Evolutionary conservation across 1,140 invertebrate species (phyloP).

Genomic region (Drosophila bocki): DNA sequence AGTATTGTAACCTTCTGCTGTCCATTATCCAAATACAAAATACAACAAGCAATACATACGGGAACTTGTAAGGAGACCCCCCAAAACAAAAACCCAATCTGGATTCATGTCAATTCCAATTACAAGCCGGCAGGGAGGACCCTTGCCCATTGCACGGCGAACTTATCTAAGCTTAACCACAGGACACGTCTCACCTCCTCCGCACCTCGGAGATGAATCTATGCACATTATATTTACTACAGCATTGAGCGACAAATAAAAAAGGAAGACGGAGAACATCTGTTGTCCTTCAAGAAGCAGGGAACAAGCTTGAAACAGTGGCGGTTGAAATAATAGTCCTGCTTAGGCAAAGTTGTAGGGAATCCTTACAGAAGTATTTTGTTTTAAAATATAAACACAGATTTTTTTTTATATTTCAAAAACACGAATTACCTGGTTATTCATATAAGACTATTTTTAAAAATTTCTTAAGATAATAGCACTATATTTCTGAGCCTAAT

Average conservation of each 20-base stretch:
- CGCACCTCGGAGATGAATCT: constrained; percentile 49
- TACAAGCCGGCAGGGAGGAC: constrained; percentile 12
- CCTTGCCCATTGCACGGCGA: constrained; percentile 17
- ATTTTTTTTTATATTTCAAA: no score
- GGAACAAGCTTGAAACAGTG: background rate
- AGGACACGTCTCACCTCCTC: constrained; percentile 28
- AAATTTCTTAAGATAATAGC: no score
- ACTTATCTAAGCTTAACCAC: constrained; percentile 36
- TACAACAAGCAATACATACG: constrained; percentile 4
- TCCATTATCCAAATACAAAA: constrained; percentile 24
- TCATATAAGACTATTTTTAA: background rate
- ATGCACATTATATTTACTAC: constrained; percentile 77
- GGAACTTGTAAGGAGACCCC: background rate
- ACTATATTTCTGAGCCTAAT: constrained; percentile 8
- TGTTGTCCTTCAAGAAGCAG: constrained; percentile 73
- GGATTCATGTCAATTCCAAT: constrained; percentile 49
- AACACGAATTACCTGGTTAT: no score
- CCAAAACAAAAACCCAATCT: constrained; percentile 26
- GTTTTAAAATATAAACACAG: no score
- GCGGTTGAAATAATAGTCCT: background rate
- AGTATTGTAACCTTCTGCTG: constrained; percentile 45
- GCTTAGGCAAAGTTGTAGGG: background rate
- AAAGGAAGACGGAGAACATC: constrained; percentile 59
- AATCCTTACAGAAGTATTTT: no score
- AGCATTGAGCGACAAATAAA: constrained; percentile 69